These are phyloP conservation scores for Benthochromis sp. DNA, from an alignment of 2,113 vertebrate species.

Conservation along the genomic window DNA sequence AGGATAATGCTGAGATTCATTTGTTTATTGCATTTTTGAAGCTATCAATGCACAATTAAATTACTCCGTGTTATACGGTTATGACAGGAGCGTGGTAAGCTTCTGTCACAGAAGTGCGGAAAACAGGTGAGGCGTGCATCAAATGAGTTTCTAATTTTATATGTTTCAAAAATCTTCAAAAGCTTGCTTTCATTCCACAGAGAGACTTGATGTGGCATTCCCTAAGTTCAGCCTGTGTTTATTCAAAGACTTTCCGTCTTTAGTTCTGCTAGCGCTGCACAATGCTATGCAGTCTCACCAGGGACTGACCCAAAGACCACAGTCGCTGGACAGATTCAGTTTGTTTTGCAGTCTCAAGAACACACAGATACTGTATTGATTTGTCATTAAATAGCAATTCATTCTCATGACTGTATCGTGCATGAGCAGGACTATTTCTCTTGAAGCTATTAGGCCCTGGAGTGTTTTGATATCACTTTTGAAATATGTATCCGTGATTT, in stretches of 20 bases:
- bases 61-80: background rate
- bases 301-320: conserved; percentile 17
- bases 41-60: background rate
- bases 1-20: background rate
- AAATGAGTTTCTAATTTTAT: background rate
- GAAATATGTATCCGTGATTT: background rate
- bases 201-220: background rate
- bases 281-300: conserved; percentile 1
- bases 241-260: background rate
- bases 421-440: background rate
- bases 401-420: background rate
- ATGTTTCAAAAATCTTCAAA: background rate
- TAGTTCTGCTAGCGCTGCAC: background rate
- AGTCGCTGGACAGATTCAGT: conserved; percentile 1
- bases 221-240: background rate
- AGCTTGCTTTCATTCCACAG: background rate
- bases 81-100: background rate
- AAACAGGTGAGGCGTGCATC: background rate
- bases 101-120: background rate
- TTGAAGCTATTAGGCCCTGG: background rate
- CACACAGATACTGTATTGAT: background rate
- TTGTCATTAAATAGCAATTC: conserved; percentile 19
- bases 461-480: background rate
- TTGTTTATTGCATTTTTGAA: background rate
- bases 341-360: conserved; percentile 1